These are phyloP conservation scores for Chondrosia reniformis DNA, from an alignment of 37 sponge, comb jelly and placozoan genomes.

Conservation along the genomic window DNA sequence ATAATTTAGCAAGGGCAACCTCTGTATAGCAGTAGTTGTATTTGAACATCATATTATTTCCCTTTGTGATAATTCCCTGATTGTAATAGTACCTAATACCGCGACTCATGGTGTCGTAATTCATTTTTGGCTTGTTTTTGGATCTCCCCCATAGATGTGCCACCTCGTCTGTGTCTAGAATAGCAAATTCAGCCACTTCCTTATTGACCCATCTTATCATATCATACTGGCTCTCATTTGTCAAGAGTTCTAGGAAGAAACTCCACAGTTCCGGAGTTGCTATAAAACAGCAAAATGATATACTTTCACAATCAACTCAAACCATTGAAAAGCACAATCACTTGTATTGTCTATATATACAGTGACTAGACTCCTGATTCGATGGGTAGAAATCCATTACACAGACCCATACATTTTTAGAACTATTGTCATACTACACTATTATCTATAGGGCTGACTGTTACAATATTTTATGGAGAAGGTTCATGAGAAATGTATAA, in stretches of 20 bases:
- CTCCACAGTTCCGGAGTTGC: conserved; percentile 19
- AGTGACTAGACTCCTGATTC: too few relatives aligned
- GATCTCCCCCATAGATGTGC: conserved; percentile 8
- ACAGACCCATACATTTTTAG: too few relatives aligned
- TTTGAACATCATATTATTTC: conserved; percentile 26
- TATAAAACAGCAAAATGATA: background rate
- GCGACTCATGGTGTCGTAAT: conserved; percentile 23
- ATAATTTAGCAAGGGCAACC: conserved; percentile 13
- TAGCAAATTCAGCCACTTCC: conserved; percentile 13
- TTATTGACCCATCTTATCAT: conserved; percentile 14
- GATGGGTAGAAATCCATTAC: too few relatives aligned
- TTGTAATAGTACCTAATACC: conserved; percentile 21
- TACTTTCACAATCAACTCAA: too few relatives aligned
- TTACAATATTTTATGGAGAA: too few relatives aligned
- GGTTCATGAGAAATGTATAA: too few relatives aligned
- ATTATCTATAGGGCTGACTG: too few relatives aligned
- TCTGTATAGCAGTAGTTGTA: conserved; percentile 29
- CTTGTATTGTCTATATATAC: too few relatives aligned
- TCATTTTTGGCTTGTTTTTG: conserved; percentile 20
- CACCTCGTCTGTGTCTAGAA: conserved; percentile 5
- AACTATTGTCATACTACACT: too few relatives aligned
- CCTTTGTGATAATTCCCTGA: conserved; percentile 15
- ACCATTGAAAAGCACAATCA: too few relatives aligned
- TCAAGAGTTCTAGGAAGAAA: conserved; percentile 15
- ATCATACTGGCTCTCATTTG: background rate